Conservation (phyloP, 2,888 invertebrate genomes). For the Notocelia uddmanniana region DNA sequence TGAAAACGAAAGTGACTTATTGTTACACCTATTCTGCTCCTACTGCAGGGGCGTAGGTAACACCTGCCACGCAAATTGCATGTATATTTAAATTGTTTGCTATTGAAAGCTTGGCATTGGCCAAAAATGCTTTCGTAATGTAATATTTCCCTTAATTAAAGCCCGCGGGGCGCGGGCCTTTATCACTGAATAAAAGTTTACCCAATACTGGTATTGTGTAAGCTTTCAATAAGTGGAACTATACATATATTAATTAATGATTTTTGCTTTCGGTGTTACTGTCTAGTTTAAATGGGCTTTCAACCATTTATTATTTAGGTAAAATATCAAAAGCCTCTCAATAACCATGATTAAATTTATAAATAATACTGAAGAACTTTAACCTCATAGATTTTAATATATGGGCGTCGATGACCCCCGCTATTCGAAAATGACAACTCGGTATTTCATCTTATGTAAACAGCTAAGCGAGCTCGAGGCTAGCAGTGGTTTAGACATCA, state of each 20-base stretch:
- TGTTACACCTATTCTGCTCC: constrained; percentile 56
- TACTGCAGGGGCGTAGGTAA: constrained; percentile 57
- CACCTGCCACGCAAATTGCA: constrained; percentile 66
- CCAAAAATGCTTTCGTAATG: constrained; percentile 62
- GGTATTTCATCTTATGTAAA: constrained; percentile 60
- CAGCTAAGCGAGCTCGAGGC: constrained; percentile 60
- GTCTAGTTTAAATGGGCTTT: not conserved
- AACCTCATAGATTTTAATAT: constrained; percentile 46
- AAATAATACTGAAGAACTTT: constrained; percentile 20
- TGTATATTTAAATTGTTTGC: constrained; percentile 55
- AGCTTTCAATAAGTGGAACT: not conserved
- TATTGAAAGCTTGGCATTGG: constrained; percentile 70
- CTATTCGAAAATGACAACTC: constrained; percentile 57
- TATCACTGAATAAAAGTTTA: constrained; percentile 26
- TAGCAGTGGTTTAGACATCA: constrained; percentile 70
- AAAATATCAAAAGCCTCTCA: not conserved
- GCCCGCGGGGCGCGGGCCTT: constrained; percentile 54
- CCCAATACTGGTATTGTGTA: constrained; percentile 4
- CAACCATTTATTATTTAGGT: not conserved
- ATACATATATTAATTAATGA: not conserved
- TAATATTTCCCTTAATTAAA: constrained; percentile 63
- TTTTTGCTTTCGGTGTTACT: not conserved
- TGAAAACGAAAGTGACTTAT: constrained; percentile 67
- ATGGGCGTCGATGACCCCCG: constrained; percentile 56
- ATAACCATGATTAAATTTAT: not conserved